A percentile compares a stretch with the other conserved stretches of the same genome.
Evolutionary conservation across 2,888 invertebrate species (phyloP).

Genomic region (Ophion slaviceki): DNA sequence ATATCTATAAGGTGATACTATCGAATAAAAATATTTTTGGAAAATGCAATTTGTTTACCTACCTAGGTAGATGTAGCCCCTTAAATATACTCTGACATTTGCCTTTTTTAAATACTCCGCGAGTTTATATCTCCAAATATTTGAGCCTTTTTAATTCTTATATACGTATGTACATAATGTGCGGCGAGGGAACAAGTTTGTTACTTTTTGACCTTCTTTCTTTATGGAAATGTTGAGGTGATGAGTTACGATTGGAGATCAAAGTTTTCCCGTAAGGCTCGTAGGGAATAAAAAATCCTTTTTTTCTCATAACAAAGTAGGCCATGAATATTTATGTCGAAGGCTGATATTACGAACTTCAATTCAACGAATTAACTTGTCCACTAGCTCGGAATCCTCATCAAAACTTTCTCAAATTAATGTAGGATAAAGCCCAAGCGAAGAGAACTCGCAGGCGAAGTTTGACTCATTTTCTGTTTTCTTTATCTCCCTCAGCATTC

Average conservation of each 20-base stretch:
- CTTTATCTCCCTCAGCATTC: conserved; percentile 70
- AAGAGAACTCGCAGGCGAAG: background rate
- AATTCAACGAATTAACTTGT: background rate
- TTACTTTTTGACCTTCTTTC: background rate
- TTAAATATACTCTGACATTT: too few species aligned
- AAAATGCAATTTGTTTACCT: too few species aligned
- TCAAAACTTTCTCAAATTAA: background rate
- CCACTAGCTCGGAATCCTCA: background rate
- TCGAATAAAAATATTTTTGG: too few species aligned
- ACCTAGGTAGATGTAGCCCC: too few species aligned
- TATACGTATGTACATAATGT: too few species aligned
- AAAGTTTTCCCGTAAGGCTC: background rate
- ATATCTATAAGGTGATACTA: too few species aligned
- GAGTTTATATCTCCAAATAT: too few species aligned
- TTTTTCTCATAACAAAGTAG: background rate
- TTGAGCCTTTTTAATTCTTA: too few species aligned
- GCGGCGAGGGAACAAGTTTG: background rate
- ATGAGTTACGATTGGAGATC: background rate
- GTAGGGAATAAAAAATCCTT: background rate
- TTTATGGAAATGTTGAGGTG: too few species aligned
- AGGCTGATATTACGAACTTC: background rate
- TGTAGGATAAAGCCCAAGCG: background rate
- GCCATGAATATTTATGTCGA: background rate
- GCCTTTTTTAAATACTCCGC: too few species aligned
- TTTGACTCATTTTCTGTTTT: background rate